Percentiles rank a stretch among this genome's conserved stretches.
Evolutionary conservation across 2,113 vertebrate species (phyloP).

Genomic region (Menidia beryllina): DNA sequence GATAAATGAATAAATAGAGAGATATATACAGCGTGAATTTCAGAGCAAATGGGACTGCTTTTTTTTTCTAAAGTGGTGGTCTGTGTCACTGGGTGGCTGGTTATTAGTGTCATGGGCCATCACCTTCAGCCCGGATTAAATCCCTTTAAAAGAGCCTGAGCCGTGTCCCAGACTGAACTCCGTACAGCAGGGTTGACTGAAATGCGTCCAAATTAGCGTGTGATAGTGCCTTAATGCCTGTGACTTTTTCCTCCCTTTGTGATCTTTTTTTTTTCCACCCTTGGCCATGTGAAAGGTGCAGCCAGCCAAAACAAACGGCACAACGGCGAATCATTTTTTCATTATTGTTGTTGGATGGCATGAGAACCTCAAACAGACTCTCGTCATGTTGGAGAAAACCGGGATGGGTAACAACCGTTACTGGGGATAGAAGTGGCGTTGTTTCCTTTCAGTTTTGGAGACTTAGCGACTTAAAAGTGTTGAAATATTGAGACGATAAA

Average conservation of each 20-base stretch:
- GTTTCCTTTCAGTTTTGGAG: background rate
- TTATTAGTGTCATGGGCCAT: slow-evolving; percentile 76
- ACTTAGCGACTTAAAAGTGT: background rate
- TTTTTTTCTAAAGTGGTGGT: slow-evolving; percentile 44
- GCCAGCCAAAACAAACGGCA: slow-evolving; percentile 61
- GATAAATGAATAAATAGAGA: background rate
- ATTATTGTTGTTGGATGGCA: slow-evolving; percentile 62
- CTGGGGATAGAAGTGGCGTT: background rate
- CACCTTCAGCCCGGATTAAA: slow-evolving; percentile 72
- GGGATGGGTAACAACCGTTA: slow-evolving; percentile 7
- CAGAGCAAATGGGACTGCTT: slow-evolving; percentile 10
- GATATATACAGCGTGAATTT: slow-evolving; percentile 16
- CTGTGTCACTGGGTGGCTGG: slow-evolving; percentile 63
- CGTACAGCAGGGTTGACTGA: slow-evolving; percentile 63
- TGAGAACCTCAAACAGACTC: slow-evolving; percentile 37
- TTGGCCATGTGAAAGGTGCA: slow-evolving; percentile 38
- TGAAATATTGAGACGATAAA: background rate
- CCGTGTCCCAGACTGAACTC: slow-evolving; percentile 63
- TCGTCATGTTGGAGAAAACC: slow-evolving; percentile 14
- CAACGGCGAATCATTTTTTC: slow-evolving; percentile 36
- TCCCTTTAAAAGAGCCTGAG: slow-evolving; percentile 58
- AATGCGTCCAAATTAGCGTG: slow-evolving; percentile 74
- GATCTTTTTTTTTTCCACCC: slow-evolving; percentile 4
- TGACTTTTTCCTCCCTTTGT: slow-evolving; percentile 19
- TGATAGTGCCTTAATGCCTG: slow-evolving; percentile 73